Base-by-base conservation (phyloP, 1,140 invertebrate species). In the Procambarus virginalis region DNA sequence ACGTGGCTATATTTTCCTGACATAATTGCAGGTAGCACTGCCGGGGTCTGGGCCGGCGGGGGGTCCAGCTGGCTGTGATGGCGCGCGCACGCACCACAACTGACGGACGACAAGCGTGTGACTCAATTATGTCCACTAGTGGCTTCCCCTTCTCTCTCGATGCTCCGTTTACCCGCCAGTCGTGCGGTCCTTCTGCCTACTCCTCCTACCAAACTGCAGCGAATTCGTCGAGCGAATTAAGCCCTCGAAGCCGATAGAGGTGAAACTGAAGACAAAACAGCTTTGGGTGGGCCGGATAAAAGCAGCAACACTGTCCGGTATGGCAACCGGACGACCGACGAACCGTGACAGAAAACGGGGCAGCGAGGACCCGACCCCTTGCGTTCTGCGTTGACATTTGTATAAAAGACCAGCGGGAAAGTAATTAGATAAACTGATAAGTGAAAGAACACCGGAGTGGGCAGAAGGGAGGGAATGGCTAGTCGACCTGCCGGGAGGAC, bases 401-500 rank as follows among this genome's bases (percentile, higher is more conserved):
- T 89, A 89, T 89, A 89, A 89, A 83, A 82, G 86, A 89, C 48
- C 86, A 89, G 86, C 86, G 49, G 86, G 86, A 58, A 77, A 49
- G 86, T 89, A 89, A 89, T 89, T 83, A 89, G 79, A 83, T 89
- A 77, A 89, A 89, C 86, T 89, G 86, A 89, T 89, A 89, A 89
- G 86, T 89, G 86, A 89, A 89, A 89, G 80, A 89, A 89, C 86
- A 89, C 17, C 86, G 64, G 78, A 73, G 86, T 51, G 86, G 17
- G 79, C 20, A 64, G 17, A 17, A 58, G n/a, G 55, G 76, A 58
- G 64, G 55, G 5, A 22, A n/a, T n/a, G 81, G 70, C 45, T 2
- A 9, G 70, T 5, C 20, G 64, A 48, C 9, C 6, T 14, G 70
- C 17, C 70, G 70, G 2, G 45, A 20, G 2, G 45, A 20, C n/a